Base-by-base conservation (phyloP, 1,140 invertebrate genomes). In the Drosophila athabasca region DNA sequence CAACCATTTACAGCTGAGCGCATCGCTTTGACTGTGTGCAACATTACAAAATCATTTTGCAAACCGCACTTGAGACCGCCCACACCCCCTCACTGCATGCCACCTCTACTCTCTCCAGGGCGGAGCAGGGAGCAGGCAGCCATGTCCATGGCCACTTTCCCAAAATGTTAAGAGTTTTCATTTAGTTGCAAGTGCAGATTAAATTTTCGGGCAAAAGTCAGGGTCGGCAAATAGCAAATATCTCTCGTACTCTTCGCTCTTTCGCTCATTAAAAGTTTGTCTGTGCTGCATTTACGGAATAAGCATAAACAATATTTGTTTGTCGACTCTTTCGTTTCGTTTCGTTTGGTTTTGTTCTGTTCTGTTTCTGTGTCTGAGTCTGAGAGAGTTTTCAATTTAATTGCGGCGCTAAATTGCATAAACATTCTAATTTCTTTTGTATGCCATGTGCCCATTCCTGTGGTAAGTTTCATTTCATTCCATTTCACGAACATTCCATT, bases 31-130 rank as follows among this genome's bases (percentile, higher is more conserved):
- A 78, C 75, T 84, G 72, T 84, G 72, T 68, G 73, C 72, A 78
- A 82, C 75, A 87, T 88, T 88, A 82, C 82, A 88, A 87, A 87
- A 87, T 87, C 79, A 87, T 87, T 87, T 74, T 82, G 45, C 59
- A 71, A 87, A 87, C 78, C 83, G 69, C 82, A 83, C 62, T 81
- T 41, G 48, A 3, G 26, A 19, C 62, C 46, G 39, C 11, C 24
- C 19, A 15, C 9, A 15, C 15, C 19, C 17, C 31, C 39, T 35
- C 26, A 1, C 22, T 19, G 17, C 17, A 19, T 19, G 17, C 17
- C 17, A 19, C 17, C 17, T 5, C 3, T 24, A n/a, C 24, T n/a
- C 22, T 11, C 6, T 15, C 3, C n/a, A 52, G 13, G n/a, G 31
- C 8, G 31, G 22, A 24, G 2, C 22, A 26, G 24, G 24, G 24